Evolutionary conservation across 2,113 vertebrate species (phyloP).

Genomic region (Hylia prasina): DNA sequence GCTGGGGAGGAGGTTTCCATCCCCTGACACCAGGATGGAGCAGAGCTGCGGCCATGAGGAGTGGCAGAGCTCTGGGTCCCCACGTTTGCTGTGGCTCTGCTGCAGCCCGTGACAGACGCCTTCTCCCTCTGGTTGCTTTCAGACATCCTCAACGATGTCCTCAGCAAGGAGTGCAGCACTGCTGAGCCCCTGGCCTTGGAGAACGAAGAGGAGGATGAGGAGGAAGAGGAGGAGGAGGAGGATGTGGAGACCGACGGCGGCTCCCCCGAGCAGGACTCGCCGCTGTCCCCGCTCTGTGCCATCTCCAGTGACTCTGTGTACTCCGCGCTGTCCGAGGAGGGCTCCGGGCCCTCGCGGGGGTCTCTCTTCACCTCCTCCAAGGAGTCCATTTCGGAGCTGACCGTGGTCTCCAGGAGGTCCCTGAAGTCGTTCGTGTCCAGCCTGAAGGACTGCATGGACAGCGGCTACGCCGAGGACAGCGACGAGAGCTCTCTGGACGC

Average conservation of each 20-base stretch:
- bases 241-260: slow-evolving; percentile 56
- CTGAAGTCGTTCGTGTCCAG: slow-evolving; percentile 81
- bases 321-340: slow-evolving; percentile 72
- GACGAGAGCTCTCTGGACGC: slow-evolving; percentile 76
- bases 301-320: slow-evolving; percentile 66
- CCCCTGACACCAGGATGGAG: not conserved
- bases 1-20: not conserved
- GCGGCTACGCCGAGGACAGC: slow-evolving; percentile 86
- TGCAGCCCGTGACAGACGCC: fast-evolving
- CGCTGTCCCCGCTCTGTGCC: slow-evolving; percentile 73
- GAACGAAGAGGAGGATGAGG: slow-evolving; percentile 69
- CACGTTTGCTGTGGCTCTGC: not conserved
- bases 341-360: slow-evolving; percentile 23
- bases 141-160: slow-evolving; percentile 87
- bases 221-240: slow-evolving; percentile 72
- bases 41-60: fast-evolving
- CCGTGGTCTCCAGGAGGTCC: slow-evolving; percentile 75
- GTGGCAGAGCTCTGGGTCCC: not conserved
- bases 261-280: slow-evolving; percentile 39
- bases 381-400: slow-evolving; percentile 82
- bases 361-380: slow-evolving; percentile 73
- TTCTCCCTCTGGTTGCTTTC: not conserved
- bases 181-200: slow-evolving; percentile 55
- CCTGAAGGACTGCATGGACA: slow-evolving; percentile 85
- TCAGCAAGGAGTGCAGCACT: slow-evolving; percentile 79